These are phyloP conservation scores for Myzus persicae DNA, from an alignment of 1,140 invertebrate species.

Conservation along the genomic window DNA sequence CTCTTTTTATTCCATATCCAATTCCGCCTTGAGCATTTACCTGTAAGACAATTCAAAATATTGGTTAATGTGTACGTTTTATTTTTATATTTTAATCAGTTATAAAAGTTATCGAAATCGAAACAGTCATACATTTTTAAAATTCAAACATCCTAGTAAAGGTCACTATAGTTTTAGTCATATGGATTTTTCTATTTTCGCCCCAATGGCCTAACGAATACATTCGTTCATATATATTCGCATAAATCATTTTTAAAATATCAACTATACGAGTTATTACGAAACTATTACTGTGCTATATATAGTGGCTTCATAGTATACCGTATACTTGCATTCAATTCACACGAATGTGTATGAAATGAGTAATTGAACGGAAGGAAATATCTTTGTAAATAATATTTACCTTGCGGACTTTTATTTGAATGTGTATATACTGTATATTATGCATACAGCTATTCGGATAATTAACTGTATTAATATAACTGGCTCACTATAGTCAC, in stretches of 20 bases:
- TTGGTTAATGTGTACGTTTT: background rate
- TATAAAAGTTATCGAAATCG: background rate
- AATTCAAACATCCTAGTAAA: background rate
- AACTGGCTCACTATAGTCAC: background rate
- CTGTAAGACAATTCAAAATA: slow-evolving; percentile 68
- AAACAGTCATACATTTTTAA: background rate
- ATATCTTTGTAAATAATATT: background rate
- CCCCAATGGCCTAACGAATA: no score
- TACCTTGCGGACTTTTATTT: slow-evolving; percentile 1
- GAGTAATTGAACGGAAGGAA: slow-evolving; percentile 41
- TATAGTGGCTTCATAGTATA: background rate
- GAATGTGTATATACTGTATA: background rate
- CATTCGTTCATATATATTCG: background rate
- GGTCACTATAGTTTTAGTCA: background rate
- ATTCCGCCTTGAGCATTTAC: slow-evolving; percentile 77
- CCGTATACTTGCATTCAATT: background rate
- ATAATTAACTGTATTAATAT: slow-evolving; percentile 27
- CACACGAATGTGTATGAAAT: background rate
- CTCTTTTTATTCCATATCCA: slow-evolving; percentile 82
- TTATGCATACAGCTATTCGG: background rate
- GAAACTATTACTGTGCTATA: background rate
- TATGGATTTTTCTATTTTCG: background rate
- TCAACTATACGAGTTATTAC: background rate
- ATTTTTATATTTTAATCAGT: background rate
- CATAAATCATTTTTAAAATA: background rate